These are phyloP conservation scores for Ceyx cyanopectus DNA, from an alignment of 2,113 vertebrate genomes.

Conservation along the genomic window DNA sequence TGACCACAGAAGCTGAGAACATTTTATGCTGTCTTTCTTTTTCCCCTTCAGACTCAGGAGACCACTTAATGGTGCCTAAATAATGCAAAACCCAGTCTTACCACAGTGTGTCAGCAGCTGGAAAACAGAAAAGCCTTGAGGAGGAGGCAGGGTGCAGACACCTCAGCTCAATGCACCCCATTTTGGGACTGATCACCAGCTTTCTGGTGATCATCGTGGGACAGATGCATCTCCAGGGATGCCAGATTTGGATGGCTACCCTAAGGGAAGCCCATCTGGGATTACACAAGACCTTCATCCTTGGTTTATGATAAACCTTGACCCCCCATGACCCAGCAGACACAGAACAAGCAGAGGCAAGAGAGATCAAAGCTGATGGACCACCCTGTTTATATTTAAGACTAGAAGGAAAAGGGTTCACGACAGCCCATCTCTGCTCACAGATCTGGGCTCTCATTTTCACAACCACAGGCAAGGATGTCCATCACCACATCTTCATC, in stretches of 20 bases:
- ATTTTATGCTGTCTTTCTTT: neutral
- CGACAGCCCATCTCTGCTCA: neutral
- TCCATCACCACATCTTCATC: neutral
- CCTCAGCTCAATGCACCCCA: neutral
- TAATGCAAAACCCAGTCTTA: neutral
- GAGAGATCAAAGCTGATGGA: neutral
- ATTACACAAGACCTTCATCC: neutral
- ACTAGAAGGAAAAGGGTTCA: neutral
- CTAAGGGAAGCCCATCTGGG: neutral
- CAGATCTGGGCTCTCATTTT: neutral
- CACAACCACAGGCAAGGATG: accelerated
- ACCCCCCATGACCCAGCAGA: neutral
- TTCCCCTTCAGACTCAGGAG: neutral
- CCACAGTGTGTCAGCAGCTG: neutral
- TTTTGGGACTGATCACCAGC: neutral
- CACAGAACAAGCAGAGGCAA: neutral
- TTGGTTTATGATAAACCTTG: neutral
- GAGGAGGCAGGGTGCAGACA: neutral
- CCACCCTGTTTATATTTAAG: neutral
- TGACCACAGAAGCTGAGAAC: neutral
- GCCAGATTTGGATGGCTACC: neutral
- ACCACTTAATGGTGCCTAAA: neutral
- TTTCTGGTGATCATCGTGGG: neutral
- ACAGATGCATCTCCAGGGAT: neutral
- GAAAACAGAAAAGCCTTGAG: neutral